Percentiles rank a stretch among this genome's conserved stretches.
Conservation (phyloP, 2,113 vertebrate species). For the Leptocoma aspasia region DNA sequence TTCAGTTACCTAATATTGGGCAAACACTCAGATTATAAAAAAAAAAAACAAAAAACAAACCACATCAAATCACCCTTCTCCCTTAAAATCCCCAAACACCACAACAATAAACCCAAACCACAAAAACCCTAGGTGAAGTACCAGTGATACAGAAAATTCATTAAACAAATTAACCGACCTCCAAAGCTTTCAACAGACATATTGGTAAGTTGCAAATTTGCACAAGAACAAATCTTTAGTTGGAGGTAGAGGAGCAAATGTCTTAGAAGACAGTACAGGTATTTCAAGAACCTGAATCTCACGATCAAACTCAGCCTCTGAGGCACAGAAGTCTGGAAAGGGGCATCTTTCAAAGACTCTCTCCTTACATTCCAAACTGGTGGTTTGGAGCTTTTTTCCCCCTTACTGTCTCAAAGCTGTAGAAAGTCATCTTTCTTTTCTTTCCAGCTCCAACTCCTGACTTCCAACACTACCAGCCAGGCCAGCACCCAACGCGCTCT, state of each 20-base stretch:
- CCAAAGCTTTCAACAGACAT: neutral
- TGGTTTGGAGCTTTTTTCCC: neutral
- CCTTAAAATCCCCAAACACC: neutral
- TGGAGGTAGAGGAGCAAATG: neutral
- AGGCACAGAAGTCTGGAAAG: neutral
- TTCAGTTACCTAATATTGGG: neutral
- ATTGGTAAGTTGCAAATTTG: neutral
- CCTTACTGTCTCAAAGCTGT: neutral
- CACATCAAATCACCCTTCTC: rapidly evolving
- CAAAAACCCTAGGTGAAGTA: neutral
- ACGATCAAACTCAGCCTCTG: neutral
- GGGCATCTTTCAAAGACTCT: neutral
- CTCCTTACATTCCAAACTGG: neutral
- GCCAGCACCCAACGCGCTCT: slow-evolving; percentile 19
- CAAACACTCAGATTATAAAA: neutral
- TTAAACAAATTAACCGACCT: neutral
- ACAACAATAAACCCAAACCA: neutral
- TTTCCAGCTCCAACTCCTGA: neutral
- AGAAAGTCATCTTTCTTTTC: slow-evolving; percentile 16
- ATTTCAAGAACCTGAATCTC: neutral
- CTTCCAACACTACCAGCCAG: neutral
- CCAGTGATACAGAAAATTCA: neutral
- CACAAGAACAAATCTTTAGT: neutral
- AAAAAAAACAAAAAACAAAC: neutral
- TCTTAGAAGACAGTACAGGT: neutral